Conservation (phyloP, 2,797 vertebrate species). For the Neosilurus mollespiculum region DNA sequence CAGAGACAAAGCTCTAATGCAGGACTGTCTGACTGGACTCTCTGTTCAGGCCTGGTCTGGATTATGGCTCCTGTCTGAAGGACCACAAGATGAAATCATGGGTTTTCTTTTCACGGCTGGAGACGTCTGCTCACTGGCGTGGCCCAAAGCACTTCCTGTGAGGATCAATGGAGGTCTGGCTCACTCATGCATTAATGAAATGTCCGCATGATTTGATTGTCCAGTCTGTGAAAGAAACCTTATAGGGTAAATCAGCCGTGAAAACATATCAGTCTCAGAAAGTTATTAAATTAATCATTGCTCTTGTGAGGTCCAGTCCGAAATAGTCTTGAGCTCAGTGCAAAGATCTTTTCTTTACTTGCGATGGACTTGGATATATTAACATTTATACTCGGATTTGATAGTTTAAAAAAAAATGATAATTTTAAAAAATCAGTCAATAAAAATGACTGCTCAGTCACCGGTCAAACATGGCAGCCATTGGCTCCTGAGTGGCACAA, state of each 20-base stretch:
- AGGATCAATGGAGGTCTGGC: constrained; percentile 47
- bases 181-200: constrained; percentile 36
- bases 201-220: constrained; percentile 23
- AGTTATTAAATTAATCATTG: neutral
- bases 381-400: neutral
- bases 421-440: too few relatives aligned
- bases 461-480: too few relatives aligned
- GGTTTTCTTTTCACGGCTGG: constrained; percentile 18
- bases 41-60: constrained; percentile 6
- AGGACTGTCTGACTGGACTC: neutral
- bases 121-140: constrained; percentile 20
- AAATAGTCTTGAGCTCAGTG: neutral
- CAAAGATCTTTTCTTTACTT: neutral
- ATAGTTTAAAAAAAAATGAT: too few relatives aligned
- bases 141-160: constrained; percentile 20
- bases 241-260: neutral
- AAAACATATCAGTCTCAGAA: neutral
- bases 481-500: too few relatives aligned
- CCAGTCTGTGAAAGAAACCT: neutral
- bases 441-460: too few relatives aligned
- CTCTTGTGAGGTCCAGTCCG: neutral
- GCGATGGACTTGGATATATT: neutral
- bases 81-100: constrained; percentile 42
- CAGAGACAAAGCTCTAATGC: neutral
- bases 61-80: constrained; percentile 28